Percentiles rank a stretch among this genome's conserved stretches.
phyloP scores from a whole-genome alignment of 2,113 vertebrate genomes.

The Aspiorhynchus laticeps region DNA sequence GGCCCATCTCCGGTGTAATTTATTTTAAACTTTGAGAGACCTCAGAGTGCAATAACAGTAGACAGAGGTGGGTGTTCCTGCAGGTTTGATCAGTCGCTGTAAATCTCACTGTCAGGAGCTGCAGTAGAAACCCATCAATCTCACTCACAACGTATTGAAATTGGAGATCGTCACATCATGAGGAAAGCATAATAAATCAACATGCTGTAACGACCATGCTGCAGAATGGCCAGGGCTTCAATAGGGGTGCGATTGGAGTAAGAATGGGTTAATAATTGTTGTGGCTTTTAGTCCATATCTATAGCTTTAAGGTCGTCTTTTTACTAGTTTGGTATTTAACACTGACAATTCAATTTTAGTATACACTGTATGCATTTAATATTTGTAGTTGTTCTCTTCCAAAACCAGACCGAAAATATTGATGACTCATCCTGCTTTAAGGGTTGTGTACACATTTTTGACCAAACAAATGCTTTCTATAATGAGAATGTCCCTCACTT shows the following conservation, averaged over 20 bases:
- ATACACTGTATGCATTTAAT: not conserved
- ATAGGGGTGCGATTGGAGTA: not conserved
- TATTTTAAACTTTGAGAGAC: conserved; percentile 46
- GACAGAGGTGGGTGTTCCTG: conserved; percentile 40
- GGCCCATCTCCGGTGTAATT: conserved; percentile 43
- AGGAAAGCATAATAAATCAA: conserved; percentile 34
- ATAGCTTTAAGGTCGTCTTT: not conserved
- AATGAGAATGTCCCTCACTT: not conserved
- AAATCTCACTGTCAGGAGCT: conserved; percentile 49
- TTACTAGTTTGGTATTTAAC: not conserved
- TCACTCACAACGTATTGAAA: conserved; percentile 45
- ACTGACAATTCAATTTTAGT: not conserved
- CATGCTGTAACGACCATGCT: not conserved
- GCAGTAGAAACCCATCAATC: conserved; percentile 51
- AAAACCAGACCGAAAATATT: not conserved
- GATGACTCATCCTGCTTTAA: not conserved
- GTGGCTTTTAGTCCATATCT: not conserved
- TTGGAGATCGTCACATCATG: conserved; percentile 40
- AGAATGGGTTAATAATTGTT: not conserved
- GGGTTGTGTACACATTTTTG: not conserved
- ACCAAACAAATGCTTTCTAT: not conserved
- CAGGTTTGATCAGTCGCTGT: conserved; percentile 48
- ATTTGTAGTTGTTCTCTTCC: not conserved
- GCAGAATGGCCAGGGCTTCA: conserved; percentile 1
- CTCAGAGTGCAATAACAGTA: conserved; percentile 47